Base-by-base conservation (phyloP, 2,113 vertebrate genomes). In the Crypturellus undulatus region DNA sequence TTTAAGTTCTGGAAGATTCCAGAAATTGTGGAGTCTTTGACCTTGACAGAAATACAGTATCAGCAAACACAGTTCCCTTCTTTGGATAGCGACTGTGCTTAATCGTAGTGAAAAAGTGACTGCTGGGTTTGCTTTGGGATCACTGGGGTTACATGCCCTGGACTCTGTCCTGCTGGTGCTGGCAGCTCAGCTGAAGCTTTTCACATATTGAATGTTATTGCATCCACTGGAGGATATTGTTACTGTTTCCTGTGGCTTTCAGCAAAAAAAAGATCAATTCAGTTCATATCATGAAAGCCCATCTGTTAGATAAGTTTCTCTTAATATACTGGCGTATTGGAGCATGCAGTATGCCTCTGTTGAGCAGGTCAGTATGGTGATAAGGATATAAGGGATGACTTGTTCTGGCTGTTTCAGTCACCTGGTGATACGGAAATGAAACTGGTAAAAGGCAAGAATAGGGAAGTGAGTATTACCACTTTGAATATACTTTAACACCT, bases 321-420 rank as follows among this genome's bases (percentile, higher is more conserved):
- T 30, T 71, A 64, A 45, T 85, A 47, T 8, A 2, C 34, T 7
- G 7, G 42, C 5, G 14, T 80, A 32, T 22, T 73, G 1, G 1
- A 22, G 12, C 79, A 43, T 82, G 56, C 52, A 84, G 49, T 40
- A n/a, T 84, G 54, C 19, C 86, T 82, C 54, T 67, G 9, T 76
- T 89, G 42, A 26, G 54, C 54, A 77, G 49, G 18, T 38, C 26
- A 60, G 5, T 75, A n/a, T 65, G 52, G 30, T 80, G 68, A 71
- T 62, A 60, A 52, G 45, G n/a, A 59, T 94, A 87, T 81, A 80
- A 89, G 30, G 24, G 42, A 76, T 88, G 52, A 38, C 77, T 77
- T 73, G 7, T 77, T 86, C 58, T 88, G 43, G 22, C 63, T 70
- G 18, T 47, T 89, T 95, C 54, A 86, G 7, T 87, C 84, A 76